Evolutionary conservation across 2,113 vertebrate species (phyloP), one percentile per base, ranked within the genome.

Genomic region (Motacilla alba): DNA sequence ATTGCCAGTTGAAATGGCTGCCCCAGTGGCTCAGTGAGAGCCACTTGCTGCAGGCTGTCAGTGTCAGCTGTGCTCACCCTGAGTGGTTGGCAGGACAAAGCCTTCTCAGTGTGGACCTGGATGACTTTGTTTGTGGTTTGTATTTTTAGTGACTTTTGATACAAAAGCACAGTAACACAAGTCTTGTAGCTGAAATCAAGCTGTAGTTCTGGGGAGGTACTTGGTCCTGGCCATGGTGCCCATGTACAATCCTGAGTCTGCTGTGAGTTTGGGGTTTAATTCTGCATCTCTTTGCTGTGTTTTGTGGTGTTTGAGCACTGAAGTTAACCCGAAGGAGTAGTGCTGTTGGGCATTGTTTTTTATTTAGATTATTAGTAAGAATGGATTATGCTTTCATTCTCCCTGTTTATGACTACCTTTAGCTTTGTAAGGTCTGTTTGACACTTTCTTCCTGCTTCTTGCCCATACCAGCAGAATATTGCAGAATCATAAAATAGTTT

Each of bases 1-100:
- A 98, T 44, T 98, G 98, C 94, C 98, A 98, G 94, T 18, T 98
- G 95, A 98, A 97, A 14, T 98, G 98, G 98, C 90, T 98, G 76
- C 98, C 97, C 7, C 97, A 75, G 18, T 98, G 98, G 98, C 95
- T 98, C 58, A 49, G 93, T 7, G 97, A 97, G 58, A 97, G 87
- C 50, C 93, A 49, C 21, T 89, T 98, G 6, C 96, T 98, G 62
- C 96, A 96, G 79, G 87, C 96, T 35, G 97, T 98, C 26, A 97
- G 90, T 37, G 94, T 98, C 5, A 97, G 89, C 93, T 98, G 98
- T 86, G 98, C 98, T 30, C 98, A 98, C 31, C 98, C 98, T 3
- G 97, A 98, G 6, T 98, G 98, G 98, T 39, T 98, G 6, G 96
- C 97, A 13, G 98, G 98, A 52, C 97, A 97, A 50, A 98, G 95